These are phyloP conservation scores for Platycnemis pennipes DNA, from an alignment of 2,888 invertebrate species.

Conservation along the genomic window DNA sequence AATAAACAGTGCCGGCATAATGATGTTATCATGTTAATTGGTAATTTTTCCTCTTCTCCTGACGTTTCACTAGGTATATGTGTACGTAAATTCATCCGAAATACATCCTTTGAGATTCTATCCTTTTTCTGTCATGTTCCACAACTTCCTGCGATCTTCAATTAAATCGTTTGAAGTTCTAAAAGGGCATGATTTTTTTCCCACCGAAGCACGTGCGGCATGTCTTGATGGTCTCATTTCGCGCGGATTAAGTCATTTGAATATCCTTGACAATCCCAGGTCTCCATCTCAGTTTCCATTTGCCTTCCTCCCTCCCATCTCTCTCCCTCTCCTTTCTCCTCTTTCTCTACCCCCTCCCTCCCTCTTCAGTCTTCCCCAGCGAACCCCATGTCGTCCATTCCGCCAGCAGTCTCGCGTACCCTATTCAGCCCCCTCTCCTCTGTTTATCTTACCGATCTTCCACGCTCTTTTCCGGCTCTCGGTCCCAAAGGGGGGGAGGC, in stretches of 20 bases:
- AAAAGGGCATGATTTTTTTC: not conserved
- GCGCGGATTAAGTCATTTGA: slow-evolving; percentile 23
- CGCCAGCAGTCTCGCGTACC: not conserved
- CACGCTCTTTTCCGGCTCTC: not conserved
- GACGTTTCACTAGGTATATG: no score
- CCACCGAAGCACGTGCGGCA: not conserved
- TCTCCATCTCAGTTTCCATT: not conserved
- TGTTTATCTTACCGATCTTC: not conserved
- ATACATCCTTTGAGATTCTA: no score
- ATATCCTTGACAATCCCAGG: not conserved
- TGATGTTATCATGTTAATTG: no score
- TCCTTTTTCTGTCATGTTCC: no score
- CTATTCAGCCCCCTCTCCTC: not conserved
- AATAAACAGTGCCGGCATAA: no score
- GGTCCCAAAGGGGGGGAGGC: not conserved
- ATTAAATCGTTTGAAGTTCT: no score
- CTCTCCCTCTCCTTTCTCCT: not conserved
- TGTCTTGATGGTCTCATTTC: slow-evolving; percentile 3
- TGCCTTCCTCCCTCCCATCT: not conserved
- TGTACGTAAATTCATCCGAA: no score
- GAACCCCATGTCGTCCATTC: not conserved
- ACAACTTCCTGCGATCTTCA: no score
- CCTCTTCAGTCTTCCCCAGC: not conserved
- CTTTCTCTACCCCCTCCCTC: not conserved
- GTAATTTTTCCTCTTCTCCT: no score